These are phyloP conservation scores for Achroia grisella DNA, from an alignment of 1,140 invertebrate species.

Conservation along the genomic window DNA sequence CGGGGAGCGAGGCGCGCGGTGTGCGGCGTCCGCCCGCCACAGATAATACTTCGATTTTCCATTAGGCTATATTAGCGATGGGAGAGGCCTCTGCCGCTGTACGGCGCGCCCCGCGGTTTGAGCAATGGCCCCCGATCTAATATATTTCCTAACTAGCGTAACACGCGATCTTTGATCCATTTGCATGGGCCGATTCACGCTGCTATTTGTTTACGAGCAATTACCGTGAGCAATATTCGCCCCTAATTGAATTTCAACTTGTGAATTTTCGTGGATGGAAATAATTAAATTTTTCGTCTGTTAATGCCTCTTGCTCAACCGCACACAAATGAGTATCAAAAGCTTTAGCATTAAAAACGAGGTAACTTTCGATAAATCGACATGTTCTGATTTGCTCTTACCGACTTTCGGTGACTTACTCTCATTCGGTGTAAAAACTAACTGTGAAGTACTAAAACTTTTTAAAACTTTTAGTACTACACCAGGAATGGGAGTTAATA, in stretches of 20 bases:
- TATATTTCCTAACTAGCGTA: constrained; percentile 61
- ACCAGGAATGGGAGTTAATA: no score
- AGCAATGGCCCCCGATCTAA: constrained; percentile 52
- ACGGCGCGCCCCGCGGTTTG: constrained; percentile 42
- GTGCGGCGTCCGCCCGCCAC: background rate
- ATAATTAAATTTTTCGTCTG: constrained; percentile 35
- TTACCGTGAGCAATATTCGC: constrained; percentile 36
- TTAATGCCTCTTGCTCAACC: constrained; percentile 20
- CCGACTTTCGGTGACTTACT: no score
- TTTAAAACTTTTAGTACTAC: no score
- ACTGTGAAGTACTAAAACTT: no score
- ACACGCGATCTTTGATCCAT: constrained; percentile 69
- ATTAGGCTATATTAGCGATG: constrained; percentile 69
- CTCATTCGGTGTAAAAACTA: no score
- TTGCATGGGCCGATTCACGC: constrained; percentile 40
- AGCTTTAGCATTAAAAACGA: constrained; percentile 30
- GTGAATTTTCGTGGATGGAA: constrained; percentile 39
- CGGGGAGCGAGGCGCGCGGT: constrained; percentile 5
- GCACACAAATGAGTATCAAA: constrained; percentile 23
- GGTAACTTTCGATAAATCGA: constrained; percentile 5
- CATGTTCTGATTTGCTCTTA: no score
- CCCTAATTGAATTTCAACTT: constrained; percentile 46
- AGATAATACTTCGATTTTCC: constrained; percentile 71
- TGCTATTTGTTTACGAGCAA: constrained; percentile 52
- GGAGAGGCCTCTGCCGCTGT: constrained; percentile 38